These are phyloP conservation scores for Polydrusus cervinus DNA, from an alignment of 2,888 invertebrate species.

Conservation along the genomic window DNA sequence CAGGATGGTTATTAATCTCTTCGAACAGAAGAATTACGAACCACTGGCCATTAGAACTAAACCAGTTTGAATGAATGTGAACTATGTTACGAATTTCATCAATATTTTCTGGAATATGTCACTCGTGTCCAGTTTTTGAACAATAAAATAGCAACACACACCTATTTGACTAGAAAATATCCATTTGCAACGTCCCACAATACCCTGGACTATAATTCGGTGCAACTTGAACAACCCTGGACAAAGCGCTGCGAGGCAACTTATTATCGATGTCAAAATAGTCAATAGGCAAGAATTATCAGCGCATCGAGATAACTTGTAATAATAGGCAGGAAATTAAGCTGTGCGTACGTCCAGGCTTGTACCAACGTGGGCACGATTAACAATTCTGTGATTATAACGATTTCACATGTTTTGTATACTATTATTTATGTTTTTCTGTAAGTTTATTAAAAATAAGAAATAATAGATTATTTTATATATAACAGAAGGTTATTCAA, in stretches of 20 bases:
- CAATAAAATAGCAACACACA: neutral
- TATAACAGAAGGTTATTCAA: too few relatives aligned
- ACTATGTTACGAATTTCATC: neutral
- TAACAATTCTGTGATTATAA: neutral
- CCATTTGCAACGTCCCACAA: neutral
- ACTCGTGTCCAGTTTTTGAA: neutral
- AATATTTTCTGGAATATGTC: neutral
- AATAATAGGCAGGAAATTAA: constrained; percentile 20
- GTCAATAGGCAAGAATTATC: constrained; percentile 25
- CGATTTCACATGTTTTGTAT: too few relatives aligned
- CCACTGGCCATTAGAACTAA: too few relatives aligned
- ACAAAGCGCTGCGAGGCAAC: constrained; percentile 27
- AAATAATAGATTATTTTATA: too few relatives aligned
- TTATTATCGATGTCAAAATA: constrained; percentile 32
- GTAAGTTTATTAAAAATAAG: too few relatives aligned
- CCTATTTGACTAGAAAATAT: neutral
- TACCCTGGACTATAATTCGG: constrained; percentile 1
- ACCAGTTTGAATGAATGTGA: too few relatives aligned
- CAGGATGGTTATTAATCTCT: too few relatives aligned
- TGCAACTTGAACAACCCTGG: neutral
- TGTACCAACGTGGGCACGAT: neutral
- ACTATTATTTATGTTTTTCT: too few relatives aligned
- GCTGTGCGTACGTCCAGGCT: neutral
- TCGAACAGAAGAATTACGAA: too few relatives aligned
- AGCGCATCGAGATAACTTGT: constrained; percentile 6